Conservation (phyloP, 2,113 vertebrate genomes). For the Colaptes auratus region DNA sequence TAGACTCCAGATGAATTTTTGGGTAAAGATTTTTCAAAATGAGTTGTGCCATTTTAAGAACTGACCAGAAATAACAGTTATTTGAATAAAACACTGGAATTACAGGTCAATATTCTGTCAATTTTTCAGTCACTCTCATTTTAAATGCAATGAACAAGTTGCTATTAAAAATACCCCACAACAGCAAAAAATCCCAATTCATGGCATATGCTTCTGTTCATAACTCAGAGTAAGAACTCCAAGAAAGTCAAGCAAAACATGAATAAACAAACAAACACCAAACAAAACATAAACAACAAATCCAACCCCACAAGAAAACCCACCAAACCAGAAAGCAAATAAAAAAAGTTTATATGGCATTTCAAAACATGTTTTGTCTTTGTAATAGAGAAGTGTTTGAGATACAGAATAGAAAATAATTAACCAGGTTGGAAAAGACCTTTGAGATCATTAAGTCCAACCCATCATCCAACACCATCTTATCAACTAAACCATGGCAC, state of each 20-base stretch:
- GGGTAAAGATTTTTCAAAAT: not conserved
- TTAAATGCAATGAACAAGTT: not conserved
- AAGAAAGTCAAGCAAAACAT: not conserved
- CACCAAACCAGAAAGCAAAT: not conserved
- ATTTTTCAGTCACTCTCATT: not conserved
- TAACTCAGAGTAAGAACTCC: not conserved
- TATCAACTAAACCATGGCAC: too few species aligned
- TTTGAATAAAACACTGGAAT: not conserved
- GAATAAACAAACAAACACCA: not conserved
- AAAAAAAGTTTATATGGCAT: not conserved
- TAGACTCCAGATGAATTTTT: not conserved
- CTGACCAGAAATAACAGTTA: not conserved
- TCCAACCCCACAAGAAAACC: too few species aligned
- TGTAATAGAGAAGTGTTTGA: not conserved
- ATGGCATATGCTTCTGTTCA: too few species aligned
- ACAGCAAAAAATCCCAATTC: too few species aligned
- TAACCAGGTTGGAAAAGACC: too few species aligned
- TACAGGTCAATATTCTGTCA: not conserved
- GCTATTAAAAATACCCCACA: not conserved
- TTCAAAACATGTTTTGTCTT: not conserved
- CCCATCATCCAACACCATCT: too few species aligned
- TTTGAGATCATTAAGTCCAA: too few species aligned
- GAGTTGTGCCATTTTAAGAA: not conserved
- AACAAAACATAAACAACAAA: too few species aligned
- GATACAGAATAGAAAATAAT: not conserved